These are phyloP conservation scores for Spheniscus mendiculus DNA, from an alignment of 2,113 vertebrate species.

Conservation along the genomic window DNA sequence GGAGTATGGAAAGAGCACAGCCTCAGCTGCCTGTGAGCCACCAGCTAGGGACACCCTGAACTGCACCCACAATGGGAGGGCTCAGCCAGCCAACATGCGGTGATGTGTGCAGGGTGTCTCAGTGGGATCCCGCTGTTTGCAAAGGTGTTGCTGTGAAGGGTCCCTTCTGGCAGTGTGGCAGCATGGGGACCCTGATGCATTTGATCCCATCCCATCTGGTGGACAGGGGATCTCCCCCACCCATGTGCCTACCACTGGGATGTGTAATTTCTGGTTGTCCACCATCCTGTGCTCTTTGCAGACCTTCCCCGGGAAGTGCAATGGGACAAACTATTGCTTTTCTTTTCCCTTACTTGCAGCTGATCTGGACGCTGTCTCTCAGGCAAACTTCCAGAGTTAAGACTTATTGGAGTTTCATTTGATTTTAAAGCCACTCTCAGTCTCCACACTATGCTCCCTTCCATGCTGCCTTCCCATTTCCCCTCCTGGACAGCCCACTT, in stretches of 20 bases:
- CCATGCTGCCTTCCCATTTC: background rate
- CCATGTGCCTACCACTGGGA: background rate
- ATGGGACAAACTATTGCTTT: background rate
- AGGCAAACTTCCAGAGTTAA: constrained; percentile 6
- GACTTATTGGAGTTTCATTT: background rate
- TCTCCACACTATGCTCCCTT: background rate
- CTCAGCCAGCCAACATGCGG: background rate
- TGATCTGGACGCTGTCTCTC: constrained; percentile 9
- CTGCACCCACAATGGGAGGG: background rate
- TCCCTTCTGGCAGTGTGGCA: background rate
- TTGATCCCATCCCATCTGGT: background rate
- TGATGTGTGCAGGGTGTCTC: background rate
- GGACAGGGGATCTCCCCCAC: background rate
- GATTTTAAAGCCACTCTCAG: constrained; percentile 9
- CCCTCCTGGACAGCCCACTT: background rate
- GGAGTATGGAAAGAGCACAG: background rate
- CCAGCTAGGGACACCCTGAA: background rate
- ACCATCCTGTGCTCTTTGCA: background rate
- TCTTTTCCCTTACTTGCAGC: background rate
- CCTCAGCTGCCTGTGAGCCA: background rate
- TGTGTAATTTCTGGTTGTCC: background rate
- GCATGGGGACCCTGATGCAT: background rate
- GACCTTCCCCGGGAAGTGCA: background rate
- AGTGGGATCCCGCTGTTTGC: background rate
- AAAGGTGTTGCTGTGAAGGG: background rate